These are phyloP conservation scores for Holcopasites calliopsidis DNA, from an alignment of 1,140 invertebrate genomes.

Conservation along the genomic window DNA sequence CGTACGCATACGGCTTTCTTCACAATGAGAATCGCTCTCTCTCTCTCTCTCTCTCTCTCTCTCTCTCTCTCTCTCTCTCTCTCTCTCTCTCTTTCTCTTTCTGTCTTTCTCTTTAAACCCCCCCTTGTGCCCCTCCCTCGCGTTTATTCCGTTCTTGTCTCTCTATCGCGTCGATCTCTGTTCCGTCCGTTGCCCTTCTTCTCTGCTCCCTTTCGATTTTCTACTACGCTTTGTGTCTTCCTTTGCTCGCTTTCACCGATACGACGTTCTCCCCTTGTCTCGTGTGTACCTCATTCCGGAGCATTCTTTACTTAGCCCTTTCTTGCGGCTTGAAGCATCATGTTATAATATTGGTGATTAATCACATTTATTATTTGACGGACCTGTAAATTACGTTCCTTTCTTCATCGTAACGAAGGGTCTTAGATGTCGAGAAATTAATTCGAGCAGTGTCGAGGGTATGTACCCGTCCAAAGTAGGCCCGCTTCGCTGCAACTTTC, in stretches of 20 bases:
- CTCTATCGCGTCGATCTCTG: constrained; percentile 15
- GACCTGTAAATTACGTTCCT: no score
- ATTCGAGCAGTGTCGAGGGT: no score
- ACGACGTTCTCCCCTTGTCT: neutral
- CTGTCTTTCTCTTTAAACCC: constrained; percentile 39
- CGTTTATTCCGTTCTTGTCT: constrained; percentile 19
- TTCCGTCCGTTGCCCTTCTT: constrained; percentile 28
- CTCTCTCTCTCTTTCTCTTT: constrained; percentile 50
- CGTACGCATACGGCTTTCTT: constrained; percentile 59
- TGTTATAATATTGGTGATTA: no score
- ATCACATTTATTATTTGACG: no score
- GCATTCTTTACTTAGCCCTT: no score
- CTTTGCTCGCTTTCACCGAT: constrained; percentile 21
- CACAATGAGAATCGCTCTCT: constrained; percentile 56
- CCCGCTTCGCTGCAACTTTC: no score
- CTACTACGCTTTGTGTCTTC: constrained; percentile 25
- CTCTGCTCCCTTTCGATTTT: constrained; percentile 30
- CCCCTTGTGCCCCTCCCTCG: constrained; percentile 21
- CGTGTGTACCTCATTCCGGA: no score
- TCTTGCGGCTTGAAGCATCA: no score
- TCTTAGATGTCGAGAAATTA: no score
- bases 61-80: constrained; percentile 49
- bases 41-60: constrained; percentile 58
- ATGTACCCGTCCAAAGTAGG: no score
- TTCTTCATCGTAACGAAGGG: no score